A percentile compares a stretch with the other conserved stretches of the same genome.
These are phyloP conservation scores for Typhlichthys eigenmanni DNA, from an alignment of 2,797 vertebrate genomes.

Conservation along the genomic window DNA sequence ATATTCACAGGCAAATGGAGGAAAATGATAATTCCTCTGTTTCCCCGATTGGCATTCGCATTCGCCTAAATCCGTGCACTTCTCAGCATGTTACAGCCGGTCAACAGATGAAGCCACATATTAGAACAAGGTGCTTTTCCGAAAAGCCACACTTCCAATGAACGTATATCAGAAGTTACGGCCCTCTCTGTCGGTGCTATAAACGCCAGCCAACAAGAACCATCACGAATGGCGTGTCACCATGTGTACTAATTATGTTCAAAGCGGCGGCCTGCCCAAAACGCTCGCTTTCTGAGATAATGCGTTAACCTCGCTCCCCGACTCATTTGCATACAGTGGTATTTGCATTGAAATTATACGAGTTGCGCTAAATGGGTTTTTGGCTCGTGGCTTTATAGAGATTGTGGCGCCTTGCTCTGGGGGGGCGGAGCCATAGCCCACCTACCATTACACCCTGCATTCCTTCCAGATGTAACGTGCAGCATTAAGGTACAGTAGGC, in stretches of 20 bases:
- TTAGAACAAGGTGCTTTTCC: too few relatives aligned
- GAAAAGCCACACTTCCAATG: too few relatives aligned
- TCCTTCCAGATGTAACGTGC: conserved; percentile 26
- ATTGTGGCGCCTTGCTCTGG: neutral
- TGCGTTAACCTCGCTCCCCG: conserved; percentile 12
- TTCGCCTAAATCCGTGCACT: too few relatives aligned
- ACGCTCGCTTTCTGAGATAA: neutral
- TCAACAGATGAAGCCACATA: too few relatives aligned
- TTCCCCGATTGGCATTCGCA: too few relatives aligned
- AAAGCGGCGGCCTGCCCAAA: conserved; percentile 16
- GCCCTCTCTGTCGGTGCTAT: conserved; percentile 39
- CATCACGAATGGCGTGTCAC: conserved; percentile 3
- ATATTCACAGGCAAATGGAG: conserved; percentile 51
- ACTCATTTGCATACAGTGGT: conserved; percentile 31
- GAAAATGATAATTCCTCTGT: conserved; percentile 7
- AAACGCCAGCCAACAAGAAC: conserved; percentile 32
- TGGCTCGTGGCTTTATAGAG: conserved; percentile 7
- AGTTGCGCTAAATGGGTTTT: conserved; percentile 14
- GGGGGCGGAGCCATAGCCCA: too few relatives aligned
- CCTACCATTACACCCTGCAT: neutral
- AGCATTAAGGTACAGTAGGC: conserved; percentile 12
- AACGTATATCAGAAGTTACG: too few relatives aligned
- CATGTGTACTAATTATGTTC: conserved; percentile 24
- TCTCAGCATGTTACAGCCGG: too few relatives aligned
- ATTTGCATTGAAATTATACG: conserved; percentile 22